Base-by-base conservation (phyloP, 2,888 invertebrate genomes). In the Megamerina dolium region DNA sequence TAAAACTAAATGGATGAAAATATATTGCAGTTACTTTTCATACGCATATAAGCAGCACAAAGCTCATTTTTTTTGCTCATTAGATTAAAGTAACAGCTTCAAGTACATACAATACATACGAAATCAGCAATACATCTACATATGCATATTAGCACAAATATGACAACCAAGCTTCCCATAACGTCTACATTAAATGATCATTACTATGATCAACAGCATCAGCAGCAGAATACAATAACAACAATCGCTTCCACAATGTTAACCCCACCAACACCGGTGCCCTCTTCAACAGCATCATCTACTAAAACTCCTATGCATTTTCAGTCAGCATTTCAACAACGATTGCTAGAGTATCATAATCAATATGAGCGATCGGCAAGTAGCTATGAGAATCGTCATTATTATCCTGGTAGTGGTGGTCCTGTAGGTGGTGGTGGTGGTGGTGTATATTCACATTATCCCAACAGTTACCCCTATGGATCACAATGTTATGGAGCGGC, bases 271-370 rank as follows among this genome's bases (percentile, higher is more conserved):
- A n/a, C n/a, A n/a, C n/a, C n/a, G n/a, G n/a, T n/a, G n/a, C n/a
- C n/a, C n/a, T n/a, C n/a, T n/a, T n/a, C n/a, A n/a, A n/a, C n/a
- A n/a, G n/a, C n/a, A n/a, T n/a, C n/a, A n/a, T n/a, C n/a, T n/a
- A 58, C 40, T 50, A 59, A 29, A 42, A 41, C 44, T 30, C 35
- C 44, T 12, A 44, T 45, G 41, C 29, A 41, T 33, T 40, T 40
- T 20, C 37, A 29, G 37, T 21, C 38, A 9, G 40, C 40, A n/a
- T 19, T 34, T 19, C 46, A 44, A 20, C 40, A 42, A 13, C 55
- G 42, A 43, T 23, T 45, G 48, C 51, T 21, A 18, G 21, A 32
- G 6, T 21, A 42, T 4, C 42, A 37, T 9, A n/a, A n/a, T n/a
- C n/a, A n/a, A n/a, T n/a, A n/a, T n/a, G n/a, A n/a, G n/a, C 32